Evolutionary conservation across 2,888 invertebrate genomes (phyloP).

Genomic region (Cosmia trapezina): DNA sequence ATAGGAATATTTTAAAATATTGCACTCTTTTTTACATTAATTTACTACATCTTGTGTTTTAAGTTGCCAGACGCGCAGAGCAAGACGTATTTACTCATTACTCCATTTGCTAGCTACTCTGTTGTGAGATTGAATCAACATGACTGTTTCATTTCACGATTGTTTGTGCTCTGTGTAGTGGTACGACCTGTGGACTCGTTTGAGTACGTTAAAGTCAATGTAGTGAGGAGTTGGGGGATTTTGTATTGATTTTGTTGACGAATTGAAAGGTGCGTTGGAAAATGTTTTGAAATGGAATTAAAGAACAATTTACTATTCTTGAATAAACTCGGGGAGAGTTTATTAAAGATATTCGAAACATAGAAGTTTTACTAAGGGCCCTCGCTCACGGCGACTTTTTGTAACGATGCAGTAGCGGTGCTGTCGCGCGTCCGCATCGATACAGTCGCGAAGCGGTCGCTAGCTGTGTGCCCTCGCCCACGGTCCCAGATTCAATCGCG

Average conservation of each 20-base stretch:
- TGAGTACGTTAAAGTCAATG: constrained; percentile 16
- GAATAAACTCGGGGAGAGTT: no score
- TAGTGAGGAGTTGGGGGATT: neutral
- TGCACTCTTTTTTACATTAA: neutral
- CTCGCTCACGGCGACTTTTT: no score
- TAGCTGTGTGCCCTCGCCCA: no score
- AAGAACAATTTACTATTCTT: no score
- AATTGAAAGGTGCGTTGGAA: neutral
- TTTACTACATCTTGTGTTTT: neutral
- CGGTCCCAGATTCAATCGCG: no score
- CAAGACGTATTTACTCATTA: neutral
- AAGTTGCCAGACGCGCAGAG: neutral
- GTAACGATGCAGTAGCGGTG: no score
- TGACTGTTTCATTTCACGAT: constrained; percentile 41
- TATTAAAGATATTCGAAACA: no score
- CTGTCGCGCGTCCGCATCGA: no score
- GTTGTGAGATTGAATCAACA: constrained; percentile 39
- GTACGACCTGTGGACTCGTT: constrained; percentile 11
- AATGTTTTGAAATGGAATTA: neutral
- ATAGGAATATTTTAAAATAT: neutral
- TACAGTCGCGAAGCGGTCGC: no score
- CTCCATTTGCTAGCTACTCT: constrained; percentile 24
- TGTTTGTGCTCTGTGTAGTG: constrained; percentile 35
- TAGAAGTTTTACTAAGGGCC: no score
- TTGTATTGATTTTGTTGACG: neutral